These are phyloP conservation scores for Nyctalus aviator DNA, from an alignment of 2,797 vertebrate genomes.

Conservation along the genomic window DNA sequence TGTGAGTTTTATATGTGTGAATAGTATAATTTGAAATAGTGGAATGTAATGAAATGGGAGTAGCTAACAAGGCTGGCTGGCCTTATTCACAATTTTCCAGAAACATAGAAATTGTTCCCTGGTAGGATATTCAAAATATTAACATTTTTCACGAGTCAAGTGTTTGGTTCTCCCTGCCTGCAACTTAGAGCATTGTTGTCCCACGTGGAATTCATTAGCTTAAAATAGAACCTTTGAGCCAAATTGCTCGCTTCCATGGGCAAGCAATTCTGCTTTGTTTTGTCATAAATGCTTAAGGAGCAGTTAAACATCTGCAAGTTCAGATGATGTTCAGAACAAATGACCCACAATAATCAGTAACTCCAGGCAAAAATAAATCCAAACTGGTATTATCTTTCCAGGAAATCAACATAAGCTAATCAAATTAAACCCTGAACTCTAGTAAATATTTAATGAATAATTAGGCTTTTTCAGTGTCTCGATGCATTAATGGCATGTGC, in stretches of 20 bases:
- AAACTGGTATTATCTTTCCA: neutral
- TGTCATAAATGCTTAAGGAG: neutral
- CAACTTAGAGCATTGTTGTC: neutral
- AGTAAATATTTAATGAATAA: constrained; percentile 53
- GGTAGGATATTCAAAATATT: constrained; percentile 41
- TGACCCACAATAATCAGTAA: constrained; percentile 6
- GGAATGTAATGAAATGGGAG: neutral
- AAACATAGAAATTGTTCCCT: neutral
- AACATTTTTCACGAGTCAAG: neutral
- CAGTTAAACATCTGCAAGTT: neutral
- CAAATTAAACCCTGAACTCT: neutral
- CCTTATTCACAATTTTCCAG: neutral
- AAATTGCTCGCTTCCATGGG: constrained; percentile 14
- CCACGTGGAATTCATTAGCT: constrained; percentile 3
- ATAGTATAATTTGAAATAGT: neutral
- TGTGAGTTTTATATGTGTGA: neutral
- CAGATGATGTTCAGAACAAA: neutral
- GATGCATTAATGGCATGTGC: neutral
- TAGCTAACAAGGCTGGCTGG: neutral
- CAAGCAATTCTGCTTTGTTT: neutral
- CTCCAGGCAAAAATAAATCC: constrained; percentile 11
- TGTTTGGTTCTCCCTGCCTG: neutral
- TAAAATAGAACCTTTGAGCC: neutral
- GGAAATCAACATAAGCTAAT: constrained; percentile 6
- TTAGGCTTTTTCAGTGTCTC: constrained; percentile 17